Evolutionary conservation across 2,113 vertebrate species (phyloP).

Genomic region (Tupaia chinensis): DNA sequence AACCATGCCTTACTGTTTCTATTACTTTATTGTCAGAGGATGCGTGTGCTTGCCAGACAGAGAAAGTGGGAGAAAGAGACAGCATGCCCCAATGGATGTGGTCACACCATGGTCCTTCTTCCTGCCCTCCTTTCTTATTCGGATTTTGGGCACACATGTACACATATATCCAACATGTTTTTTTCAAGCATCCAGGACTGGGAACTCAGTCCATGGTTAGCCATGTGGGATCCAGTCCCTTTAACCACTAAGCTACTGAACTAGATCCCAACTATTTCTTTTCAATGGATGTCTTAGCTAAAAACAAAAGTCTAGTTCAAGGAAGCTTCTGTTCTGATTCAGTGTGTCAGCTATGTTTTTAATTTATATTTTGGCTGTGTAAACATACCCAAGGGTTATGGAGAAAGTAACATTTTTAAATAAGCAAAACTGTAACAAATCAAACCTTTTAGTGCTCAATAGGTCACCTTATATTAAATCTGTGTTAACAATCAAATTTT

Average conservation of each 20-base stretch:
- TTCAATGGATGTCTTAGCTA: neutral
- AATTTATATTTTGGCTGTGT: constrained; percentile 31
- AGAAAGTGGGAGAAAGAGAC: too few relatives aligned
- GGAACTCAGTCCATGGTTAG: too few relatives aligned
- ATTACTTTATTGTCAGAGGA: too few relatives aligned
- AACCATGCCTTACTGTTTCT: neutral
- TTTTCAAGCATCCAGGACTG: too few relatives aligned
- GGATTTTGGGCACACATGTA: too few relatives aligned
- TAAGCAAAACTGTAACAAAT: constrained; percentile 40
- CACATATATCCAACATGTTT: too few relatives aligned
- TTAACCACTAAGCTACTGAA: too few relatives aligned
- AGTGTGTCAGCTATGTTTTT: neutral
- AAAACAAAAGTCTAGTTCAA: neutral
- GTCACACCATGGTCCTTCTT: too few relatives aligned
- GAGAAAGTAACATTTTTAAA: constrained; percentile 7
- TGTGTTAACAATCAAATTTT: neutral
- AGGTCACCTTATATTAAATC: constrained; percentile 30
- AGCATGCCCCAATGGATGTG: too few relatives aligned
- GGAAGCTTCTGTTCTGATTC: constrained; percentile 5
- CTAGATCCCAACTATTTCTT: neutral
- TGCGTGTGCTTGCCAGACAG: too few relatives aligned
- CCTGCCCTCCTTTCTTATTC: too few relatives aligned
- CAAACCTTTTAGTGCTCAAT: constrained; percentile 38
- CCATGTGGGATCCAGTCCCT: too few relatives aligned
- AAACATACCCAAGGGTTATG: neutral